These are phyloP conservation scores for Hydroisotoma schaefferi DNA, from an alignment of 2,888 invertebrate genomes.

Conservation along the genomic window DNA sequence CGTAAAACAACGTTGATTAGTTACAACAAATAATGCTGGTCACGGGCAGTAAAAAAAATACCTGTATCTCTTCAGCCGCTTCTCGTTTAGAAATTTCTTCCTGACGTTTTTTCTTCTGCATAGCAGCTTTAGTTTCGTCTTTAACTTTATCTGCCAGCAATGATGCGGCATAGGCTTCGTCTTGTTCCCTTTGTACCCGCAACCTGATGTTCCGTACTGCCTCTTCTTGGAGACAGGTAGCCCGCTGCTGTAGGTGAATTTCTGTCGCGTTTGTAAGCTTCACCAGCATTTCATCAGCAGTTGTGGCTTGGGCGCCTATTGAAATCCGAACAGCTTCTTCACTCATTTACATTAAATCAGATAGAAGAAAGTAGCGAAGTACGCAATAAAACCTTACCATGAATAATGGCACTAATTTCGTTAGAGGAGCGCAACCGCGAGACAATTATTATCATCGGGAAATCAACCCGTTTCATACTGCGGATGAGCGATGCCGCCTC, in stretches of 20 bases:
- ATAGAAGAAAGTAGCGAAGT: too few relatives aligned
- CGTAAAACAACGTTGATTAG: constrained; percentile 18
- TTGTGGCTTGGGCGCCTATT: constrained; percentile 69
- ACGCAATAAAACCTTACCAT: too few relatives aligned
- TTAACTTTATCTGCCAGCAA: constrained; percentile 82
- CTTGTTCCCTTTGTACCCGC: constrained; percentile 86
- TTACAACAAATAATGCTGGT: too few relatives aligned
- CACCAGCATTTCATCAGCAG: constrained; percentile 82
- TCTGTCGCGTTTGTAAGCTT: constrained; percentile 83
- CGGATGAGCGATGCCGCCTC: too few relatives aligned
- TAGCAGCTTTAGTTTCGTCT: constrained; percentile 76
- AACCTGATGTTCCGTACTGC: constrained; percentile 84
- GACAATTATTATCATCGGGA: too few relatives aligned
- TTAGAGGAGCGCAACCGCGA: too few relatives aligned
- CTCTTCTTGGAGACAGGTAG: constrained; percentile 76
- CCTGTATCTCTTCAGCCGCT: constrained; percentile 67
- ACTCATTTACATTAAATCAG: too few relatives aligned
- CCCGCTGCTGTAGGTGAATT: constrained; percentile 71
- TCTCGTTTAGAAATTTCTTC: constrained; percentile 57
- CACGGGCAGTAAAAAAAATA: too few relatives aligned
- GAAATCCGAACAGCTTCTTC: too few relatives aligned
- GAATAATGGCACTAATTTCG: too few relatives aligned
- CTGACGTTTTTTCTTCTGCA: constrained; percentile 62
- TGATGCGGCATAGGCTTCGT: constrained; percentile 86
- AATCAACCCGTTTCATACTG: too few relatives aligned